phyloP scores from a whole-genome alignment of 2,888 invertebrate genomes.

The Atherix ibis region DNA sequence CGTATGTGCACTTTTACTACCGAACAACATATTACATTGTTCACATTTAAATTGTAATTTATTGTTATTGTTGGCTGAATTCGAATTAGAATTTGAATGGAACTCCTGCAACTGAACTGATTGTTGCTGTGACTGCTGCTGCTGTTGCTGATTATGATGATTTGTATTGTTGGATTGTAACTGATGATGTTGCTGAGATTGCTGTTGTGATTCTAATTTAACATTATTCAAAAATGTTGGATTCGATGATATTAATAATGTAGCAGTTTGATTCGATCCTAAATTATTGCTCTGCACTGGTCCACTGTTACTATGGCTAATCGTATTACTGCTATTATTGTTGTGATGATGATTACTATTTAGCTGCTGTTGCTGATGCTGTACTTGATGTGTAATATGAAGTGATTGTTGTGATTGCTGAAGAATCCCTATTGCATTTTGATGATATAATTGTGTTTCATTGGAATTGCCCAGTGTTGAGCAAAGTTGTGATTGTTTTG shows the following conservation, averaged over 20 bases:
- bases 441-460: conserved; percentile 14
- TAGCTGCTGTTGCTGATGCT: conserved; percentile 4
- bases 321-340: no score
- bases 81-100: not conserved
- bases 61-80: conserved; percentile 11
- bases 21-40: conserved; percentile 57
- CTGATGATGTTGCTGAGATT: conserved; percentile 15
- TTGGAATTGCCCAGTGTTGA: conserved; percentile 17
- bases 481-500: conserved; percentile 22
- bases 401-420: conserved; percentile 17
- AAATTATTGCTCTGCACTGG: conserved; percentile 5
- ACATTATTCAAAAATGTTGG: conserved; percentile 12
- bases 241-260: conserved; percentile 6
- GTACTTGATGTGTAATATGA: conserved; percentile 15
- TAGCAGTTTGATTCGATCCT: conserved; percentile 4
- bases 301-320: no score
- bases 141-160: conserved; percentile 1
- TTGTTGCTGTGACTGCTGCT: conserved; percentile 2
- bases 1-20: conserved; percentile 58
- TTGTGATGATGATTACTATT: no score
- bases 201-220: conserved; percentile 10
- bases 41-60: conserved; percentile 47
- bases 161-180: no score
- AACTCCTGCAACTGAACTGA: not conserved
- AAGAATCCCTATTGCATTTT: conserved; percentile 9